A percentile compares a stretch with the other conserved stretches of the same genome.
These are phyloP conservation scores for Myiothlypis chrysogaster DNA, from an alignment of 2,797 vertebrate species.

Conservation along the genomic window DNA sequence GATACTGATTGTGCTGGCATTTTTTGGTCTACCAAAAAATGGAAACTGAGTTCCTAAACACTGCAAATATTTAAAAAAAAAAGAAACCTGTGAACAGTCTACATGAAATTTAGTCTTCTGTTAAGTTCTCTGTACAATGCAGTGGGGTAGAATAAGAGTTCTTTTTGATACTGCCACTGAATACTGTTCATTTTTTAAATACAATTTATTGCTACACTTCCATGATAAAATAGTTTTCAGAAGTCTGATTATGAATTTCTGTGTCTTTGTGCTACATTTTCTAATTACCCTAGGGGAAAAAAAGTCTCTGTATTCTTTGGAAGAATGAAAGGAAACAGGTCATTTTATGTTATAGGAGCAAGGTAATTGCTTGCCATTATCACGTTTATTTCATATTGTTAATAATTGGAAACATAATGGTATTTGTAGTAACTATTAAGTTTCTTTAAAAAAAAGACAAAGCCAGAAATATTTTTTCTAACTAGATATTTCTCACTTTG, in stretches of 20 bases:
- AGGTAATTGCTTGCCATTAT: background rate
- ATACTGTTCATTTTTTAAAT: background rate
- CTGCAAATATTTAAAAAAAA: background rate
- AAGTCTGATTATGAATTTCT: background rate
- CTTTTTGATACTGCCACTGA: background rate
- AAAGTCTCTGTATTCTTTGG: background rate
- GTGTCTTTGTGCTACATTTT: background rate
- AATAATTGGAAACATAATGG: background rate
- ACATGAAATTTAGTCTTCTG: background rate
- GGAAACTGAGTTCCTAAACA: background rate
- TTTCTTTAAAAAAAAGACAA: background rate
- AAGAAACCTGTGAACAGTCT: background rate
- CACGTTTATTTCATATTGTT: background rate
- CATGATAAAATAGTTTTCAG: background rate
- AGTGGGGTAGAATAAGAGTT: background rate
- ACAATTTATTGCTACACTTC: background rate
- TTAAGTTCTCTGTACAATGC: background rate
- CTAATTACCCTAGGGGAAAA: background rate
- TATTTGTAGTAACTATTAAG: background rate
- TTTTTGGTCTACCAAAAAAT: background rate
- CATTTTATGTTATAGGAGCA: background rate
- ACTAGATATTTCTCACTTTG: background rate
- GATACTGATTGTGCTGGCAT: background rate
- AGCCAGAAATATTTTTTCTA: background rate
- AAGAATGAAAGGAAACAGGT: background rate